These are phyloP conservation scores for Embiotoca jacksoni DNA, from an alignment of 2,113 vertebrate species.

Conservation along the genomic window DNA sequence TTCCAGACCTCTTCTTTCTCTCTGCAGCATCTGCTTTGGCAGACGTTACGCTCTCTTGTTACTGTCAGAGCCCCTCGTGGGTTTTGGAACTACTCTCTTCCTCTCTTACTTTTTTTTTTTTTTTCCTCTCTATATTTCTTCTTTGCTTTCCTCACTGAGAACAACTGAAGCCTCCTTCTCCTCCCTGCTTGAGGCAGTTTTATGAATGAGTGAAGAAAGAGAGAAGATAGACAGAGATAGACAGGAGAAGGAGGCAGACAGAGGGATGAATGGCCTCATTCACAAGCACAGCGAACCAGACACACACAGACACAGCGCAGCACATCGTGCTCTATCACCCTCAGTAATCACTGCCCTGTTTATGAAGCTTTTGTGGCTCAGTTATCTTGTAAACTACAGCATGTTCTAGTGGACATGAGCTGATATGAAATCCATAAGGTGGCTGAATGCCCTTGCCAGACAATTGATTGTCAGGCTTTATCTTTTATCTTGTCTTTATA, in stretches of 20 bases:
- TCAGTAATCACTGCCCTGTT: constrained; percentile 61
- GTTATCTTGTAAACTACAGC: constrained; percentile 62
- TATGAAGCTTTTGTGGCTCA: constrained; percentile 62
- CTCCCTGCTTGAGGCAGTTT: constrained; percentile 56
- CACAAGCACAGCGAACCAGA: constrained; percentile 45
- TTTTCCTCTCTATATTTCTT: constrained; percentile 17
- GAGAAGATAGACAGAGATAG: constrained; percentile 50
- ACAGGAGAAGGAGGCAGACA: constrained; percentile 45
- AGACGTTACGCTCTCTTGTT: constrained; percentile 35
- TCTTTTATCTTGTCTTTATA: constrained; percentile 49
- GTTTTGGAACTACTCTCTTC: constrained; percentile 52
- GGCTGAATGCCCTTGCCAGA: constrained; percentile 47
- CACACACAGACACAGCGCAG: constrained; percentile 21
- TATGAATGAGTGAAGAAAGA: constrained; percentile 37
- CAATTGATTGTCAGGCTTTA: constrained; percentile 62
- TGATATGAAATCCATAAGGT: constrained; percentile 74
- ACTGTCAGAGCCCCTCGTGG: constrained; percentile 56
- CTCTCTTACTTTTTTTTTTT: constrained; percentile 18
- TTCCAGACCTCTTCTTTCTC: constrained; percentile 3
- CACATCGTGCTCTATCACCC: constrained; percentile 55
- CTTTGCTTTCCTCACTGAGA: constrained; percentile 25
- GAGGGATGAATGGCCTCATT: constrained; percentile 65
- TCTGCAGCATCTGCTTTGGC: constrained; percentile 52
- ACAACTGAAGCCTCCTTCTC: constrained; percentile 35
- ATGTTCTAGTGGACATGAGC: constrained; percentile 51